phyloP scores from a whole-genome alignment of 2,113 vertebrate genomes.

The Pleuronectes platessa region DNA sequence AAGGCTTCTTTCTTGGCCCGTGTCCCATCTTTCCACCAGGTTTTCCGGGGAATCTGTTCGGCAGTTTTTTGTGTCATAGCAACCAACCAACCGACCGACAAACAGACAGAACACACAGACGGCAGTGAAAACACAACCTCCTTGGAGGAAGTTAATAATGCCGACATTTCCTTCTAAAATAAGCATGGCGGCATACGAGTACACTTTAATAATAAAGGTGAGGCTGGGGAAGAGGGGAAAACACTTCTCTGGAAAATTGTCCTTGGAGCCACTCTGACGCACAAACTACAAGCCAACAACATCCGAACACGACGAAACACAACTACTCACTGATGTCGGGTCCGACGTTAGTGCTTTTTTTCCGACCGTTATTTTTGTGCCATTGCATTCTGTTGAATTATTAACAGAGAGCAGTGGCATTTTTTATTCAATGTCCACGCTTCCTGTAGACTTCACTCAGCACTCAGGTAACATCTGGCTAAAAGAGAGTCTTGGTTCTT shows the following conservation, averaged over 20 bases:
- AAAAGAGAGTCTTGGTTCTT: slow-evolving; percentile 36
- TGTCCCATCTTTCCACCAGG: too few relatives aligned
- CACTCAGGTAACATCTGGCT: slow-evolving; percentile 53
- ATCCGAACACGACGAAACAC: slow-evolving; percentile 53
- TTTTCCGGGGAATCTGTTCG: too few relatives aligned
- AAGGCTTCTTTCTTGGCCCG: too few relatives aligned
- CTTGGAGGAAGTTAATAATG: too few relatives aligned
- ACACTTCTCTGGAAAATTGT: background rate
- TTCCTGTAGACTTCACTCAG: slow-evolving; percentile 59
- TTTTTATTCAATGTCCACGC: slow-evolving; percentile 64
- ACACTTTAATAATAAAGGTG: background rate
- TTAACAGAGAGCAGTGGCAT: slow-evolving; percentile 69
- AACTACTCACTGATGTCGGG: slow-evolving; percentile 48
- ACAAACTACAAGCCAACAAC: slow-evolving; percentile 39
- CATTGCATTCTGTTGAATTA: slow-evolving; percentile 75
- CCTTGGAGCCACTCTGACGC: slow-evolving; percentile 33
- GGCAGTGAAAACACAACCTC: too few relatives aligned
- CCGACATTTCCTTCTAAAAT: too few relatives aligned
- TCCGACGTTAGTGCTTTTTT: slow-evolving; percentile 52
- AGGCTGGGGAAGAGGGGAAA: background rate
- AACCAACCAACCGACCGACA: too few relatives aligned
- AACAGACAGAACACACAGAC: too few relatives aligned
- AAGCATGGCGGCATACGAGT: background rate
- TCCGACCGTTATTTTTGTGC: slow-evolving; percentile 71
- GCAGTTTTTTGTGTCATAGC: too few relatives aligned